These are phyloP conservation scores for Notodonta ziczac DNA, from an alignment of 2,888 invertebrate species.

Conservation along the genomic window DNA sequence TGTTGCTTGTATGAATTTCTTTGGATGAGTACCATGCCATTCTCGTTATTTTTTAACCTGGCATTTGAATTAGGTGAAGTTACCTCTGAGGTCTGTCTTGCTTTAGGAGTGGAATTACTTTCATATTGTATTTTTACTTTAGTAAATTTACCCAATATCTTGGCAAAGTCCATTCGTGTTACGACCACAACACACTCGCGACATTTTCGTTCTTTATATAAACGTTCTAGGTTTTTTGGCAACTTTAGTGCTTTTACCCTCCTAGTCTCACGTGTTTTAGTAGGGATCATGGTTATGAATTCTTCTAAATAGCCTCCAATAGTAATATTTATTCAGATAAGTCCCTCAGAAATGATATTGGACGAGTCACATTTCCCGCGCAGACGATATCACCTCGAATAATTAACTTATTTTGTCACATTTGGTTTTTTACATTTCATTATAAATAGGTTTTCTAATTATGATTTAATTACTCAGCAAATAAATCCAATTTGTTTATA, in stretches of 20 bases:
- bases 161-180: constrained; percentile 80
- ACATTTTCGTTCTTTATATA: constrained; percentile 75
- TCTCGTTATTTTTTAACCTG: constrained; percentile 73
- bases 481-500: constrained; percentile 36
- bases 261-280: constrained; percentile 61
- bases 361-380: constrained; percentile 82
- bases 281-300: constrained; percentile 63
- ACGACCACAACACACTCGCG: constrained; percentile 75
- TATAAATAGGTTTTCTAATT: constrained; percentile 26
- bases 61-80: constrained; percentile 53
- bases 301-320: constrained; percentile 14
- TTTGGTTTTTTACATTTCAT: constrained; percentile 27
- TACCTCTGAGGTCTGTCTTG: constrained; percentile 46
- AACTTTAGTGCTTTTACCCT: constrained; percentile 60
- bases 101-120: constrained; percentile 61
- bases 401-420: constrained; percentile 34
- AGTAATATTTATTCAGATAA: constrained; percentile 30
- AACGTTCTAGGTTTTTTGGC: constrained; percentile 68
- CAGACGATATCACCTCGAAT: constrained; percentile 55
- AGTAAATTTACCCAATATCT: constrained; percentile 79
- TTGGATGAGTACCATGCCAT: constrained; percentile 74
- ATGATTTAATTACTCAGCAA: constrained; percentile 17
- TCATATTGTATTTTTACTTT: constrained; percentile 81
- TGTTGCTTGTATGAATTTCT: constrained; percentile 64
- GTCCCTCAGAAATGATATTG: constrained; percentile 46